Evolutionary conservation across 1,140 invertebrate genomes (phyloP), one percentile per base, ranked within the genome.

Genomic region (Triops longicaudatus): DNA sequence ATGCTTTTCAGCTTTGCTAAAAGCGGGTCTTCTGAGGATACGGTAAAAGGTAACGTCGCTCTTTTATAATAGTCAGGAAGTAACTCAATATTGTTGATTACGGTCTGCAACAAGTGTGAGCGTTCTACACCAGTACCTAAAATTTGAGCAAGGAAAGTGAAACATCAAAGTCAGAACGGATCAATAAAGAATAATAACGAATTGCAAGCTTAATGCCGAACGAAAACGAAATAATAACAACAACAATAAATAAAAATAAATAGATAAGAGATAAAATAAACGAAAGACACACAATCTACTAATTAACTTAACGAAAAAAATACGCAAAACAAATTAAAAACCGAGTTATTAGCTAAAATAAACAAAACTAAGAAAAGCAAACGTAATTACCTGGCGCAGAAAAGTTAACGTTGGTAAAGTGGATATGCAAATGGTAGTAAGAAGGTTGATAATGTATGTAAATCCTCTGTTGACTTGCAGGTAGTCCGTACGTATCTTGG

Each of bases 391-490:
- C 93, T 75, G 93, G 92, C 2, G 92, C 89, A 80, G 95, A 91
- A 85, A 91, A 91, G 76, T 90, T 88, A 0, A 98, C 82, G 78
- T 91, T 89, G n/a, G 91, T 93, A 81, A 98, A 96, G 84, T 99
- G 97, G 3, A 98, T 88, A 82, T 99, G 97, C 10, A 99, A 86
- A 85, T 98, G 96, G 85, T 98, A 98, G 85, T 96, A 98, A 0
- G 95, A 95, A 6, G 97, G 97, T 82, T 96, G 96, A 85, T 99
- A 99, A 83, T 99, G 97, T 4, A 98, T 84, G 84, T 95, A 98
- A 78, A 92, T 88, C 73, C 95, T 88, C 26, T 98, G 82, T 82
- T 95, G 90, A 73, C 87, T 88, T 31, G 85, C 82, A 26, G 88
- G 83, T 7, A 98, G 78, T 6, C 89, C 88, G 84, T 93, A 98